A percentile compares a stretch with the other conserved stretches of the same genome.
These are phyloP conservation scores for Strix aluco DNA, from an alignment of 2,113 vertebrate species.

Conservation along the genomic window DNA sequence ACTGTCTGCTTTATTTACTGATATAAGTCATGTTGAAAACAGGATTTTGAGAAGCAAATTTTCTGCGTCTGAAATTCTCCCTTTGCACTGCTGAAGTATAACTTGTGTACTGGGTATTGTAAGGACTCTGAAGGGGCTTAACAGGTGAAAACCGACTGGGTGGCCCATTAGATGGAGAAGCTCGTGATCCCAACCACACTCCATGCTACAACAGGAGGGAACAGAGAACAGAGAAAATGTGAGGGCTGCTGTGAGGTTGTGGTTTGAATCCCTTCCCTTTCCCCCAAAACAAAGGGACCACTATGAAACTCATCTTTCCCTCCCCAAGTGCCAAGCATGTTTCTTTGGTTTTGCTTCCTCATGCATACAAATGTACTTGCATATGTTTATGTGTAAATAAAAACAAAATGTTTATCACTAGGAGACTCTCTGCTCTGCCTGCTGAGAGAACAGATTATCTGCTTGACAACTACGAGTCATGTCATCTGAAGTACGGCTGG, in stretches of 20 bases:
- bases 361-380: not conserved
- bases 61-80: not conserved
- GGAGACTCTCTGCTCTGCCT: not conserved
- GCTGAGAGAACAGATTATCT: not conserved
- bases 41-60: conserved; percentile 13
- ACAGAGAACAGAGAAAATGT: not conserved
- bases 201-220: not conserved
- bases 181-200: not conserved
- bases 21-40: not conserved
- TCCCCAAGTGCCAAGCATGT: not conserved
- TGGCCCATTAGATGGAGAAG: not conserved
- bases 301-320: not conserved
- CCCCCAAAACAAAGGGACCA: not conserved
- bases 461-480: not conserved
- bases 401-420: not conserved
- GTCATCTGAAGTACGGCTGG: not conserved
- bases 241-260: not conserved
- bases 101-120: not conserved
- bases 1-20: conserved; percentile 22
- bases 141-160: not conserved
- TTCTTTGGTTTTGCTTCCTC: not conserved
- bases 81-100: not conserved
- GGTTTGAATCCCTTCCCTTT: not conserved
- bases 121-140: not conserved
- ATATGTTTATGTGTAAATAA: not conserved